A percentile compares a stretch with the other conserved stretches of the same genome.
These are phyloP conservation scores for Dryadula phaetusa DNA, from an alignment of 2,888 invertebrate species.

Conservation along the genomic window DNA sequence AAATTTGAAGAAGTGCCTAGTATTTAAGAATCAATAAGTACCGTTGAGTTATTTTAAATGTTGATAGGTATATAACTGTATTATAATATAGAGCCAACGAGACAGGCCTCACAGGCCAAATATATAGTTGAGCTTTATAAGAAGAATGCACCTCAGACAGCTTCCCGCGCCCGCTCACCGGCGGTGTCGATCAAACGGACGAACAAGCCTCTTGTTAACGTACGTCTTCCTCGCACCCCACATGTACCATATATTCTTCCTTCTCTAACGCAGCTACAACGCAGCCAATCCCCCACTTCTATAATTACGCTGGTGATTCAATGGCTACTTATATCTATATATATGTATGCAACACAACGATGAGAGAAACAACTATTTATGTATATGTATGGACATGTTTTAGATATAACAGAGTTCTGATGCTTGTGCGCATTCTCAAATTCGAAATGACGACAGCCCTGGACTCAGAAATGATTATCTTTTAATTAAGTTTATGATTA, in stretches of 20 bases:
- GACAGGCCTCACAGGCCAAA: slow-evolving; percentile 65
- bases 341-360: slow-evolving; percentile 74
- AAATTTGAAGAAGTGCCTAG: not conserved
- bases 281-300: slow-evolving; percentile 85
- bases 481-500: not conserved
- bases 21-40: slow-evolving; percentile 12
- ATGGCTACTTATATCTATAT: slow-evolving; percentile 83
- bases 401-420: slow-evolving; percentile 71
- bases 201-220: slow-evolving; percentile 83
- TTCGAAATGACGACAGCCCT: slow-evolving; percentile 47
- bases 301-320: slow-evolving; percentile 85
- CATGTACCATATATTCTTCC: slow-evolving; percentile 59
- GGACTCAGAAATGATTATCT: not conserved
- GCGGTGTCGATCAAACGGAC: slow-evolving; percentile 84
- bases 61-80: slow-evolving; percentile 69
- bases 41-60: slow-evolving; percentile 32
- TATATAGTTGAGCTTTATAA: slow-evolving; percentile 83
- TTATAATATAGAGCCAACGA: slow-evolving; percentile 54
- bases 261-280: slow-evolving; percentile 72
- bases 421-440: slow-evolving; percentile 51
- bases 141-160: slow-evolving; percentile 82
- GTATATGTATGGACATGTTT: slow-evolving; percentile 70
- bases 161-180: slow-evolving; percentile 79
- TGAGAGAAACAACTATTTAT: slow-evolving; percentile 75
- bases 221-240: slow-evolving; percentile 67